These are phyloP conservation scores for Microcebus ravelobensis DNA, from an alignment of 2,113 vertebrate species.

Conservation along the genomic window DNA sequence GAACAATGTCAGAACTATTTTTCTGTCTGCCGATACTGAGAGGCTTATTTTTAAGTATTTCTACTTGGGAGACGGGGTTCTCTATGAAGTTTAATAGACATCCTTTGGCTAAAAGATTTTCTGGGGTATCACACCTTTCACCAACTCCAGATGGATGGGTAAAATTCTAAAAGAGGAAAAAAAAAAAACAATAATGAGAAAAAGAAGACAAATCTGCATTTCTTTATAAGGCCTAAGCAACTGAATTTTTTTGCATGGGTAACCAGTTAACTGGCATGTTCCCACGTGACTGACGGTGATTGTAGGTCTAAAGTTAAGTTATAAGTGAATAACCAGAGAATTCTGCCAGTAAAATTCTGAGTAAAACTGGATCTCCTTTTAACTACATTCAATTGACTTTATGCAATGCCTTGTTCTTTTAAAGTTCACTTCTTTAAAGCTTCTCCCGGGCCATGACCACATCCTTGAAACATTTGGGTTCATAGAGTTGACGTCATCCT, in stretches of 20 bases:
- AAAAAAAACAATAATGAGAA: slow-evolving; percentile 72
- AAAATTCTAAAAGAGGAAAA: slow-evolving; percentile 91
- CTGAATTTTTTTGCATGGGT: background rate
- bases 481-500: background rate
- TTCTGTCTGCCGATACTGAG: slow-evolving; percentile 85
- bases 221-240: slow-evolving; percentile 52
- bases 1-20: slow-evolving; percentile 86
- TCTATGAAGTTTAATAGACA: slow-evolving; percentile 88
- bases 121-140: slow-evolving; percentile 91
- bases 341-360: background rate
- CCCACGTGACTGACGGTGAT: background rate
- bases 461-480: background rate
- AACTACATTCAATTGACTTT: background rate
- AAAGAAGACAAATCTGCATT: slow-evolving; percentile 54
- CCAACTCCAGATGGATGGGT: slow-evolving; percentile 88
- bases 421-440: background rate
- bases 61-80: slow-evolving; percentile 89
- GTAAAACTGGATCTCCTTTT: background rate
- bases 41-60: slow-evolving; percentile 87
- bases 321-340: slow-evolving; percentile 33
- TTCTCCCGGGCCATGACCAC: background rate
- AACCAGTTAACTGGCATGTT: background rate
- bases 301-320: slow-evolving; percentile 17
- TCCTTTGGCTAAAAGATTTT: slow-evolving; percentile 89
- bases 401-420: background rate